Base-by-base conservation (phyloP, 2,888 invertebrate species). In the Trachelus troglodyta region DNA sequence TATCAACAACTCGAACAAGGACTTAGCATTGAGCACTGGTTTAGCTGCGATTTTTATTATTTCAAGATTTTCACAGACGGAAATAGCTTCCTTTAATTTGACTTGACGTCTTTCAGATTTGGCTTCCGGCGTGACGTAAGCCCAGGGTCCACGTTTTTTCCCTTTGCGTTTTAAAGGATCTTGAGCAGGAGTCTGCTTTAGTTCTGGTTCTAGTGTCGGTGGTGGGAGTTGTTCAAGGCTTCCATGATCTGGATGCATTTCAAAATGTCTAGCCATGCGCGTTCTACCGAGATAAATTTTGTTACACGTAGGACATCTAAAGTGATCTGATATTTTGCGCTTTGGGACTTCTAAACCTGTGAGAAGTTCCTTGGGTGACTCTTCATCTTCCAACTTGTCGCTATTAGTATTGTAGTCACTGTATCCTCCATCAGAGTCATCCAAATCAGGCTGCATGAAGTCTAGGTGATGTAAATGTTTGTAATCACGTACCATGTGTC, bases 271-370 rank as follows among this genome's bases (percentile, higher is more conserved):
- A 33, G 93, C 92, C 91, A 95, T 93, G 76, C 94, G 93, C 40
- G 92, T 93, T 83, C 93, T 92, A 11, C 95, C 95, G 76, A 95
- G 90, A 88, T 95, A 95, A 30, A 94, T 93, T 87, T 95, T 95
- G 76, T 93, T 92, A 89, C 95, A 95, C n/a, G 93, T 93, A 2
- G 93, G 93, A 88, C 95, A 95, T 68, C 93, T 92, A 85, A 93
- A 94, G 75, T 93, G 92, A 73, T 93, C 90, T 0, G 93, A 91
- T 81, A 93, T 92, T 76, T 92, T 93, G 74, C 93, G 91, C 85
- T 92, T 92, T 15, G 90, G 91, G 1, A 89, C 84, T 81, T 90
- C 91, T 11, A 90, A 77, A 4, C 90, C 91, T 33, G 88, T 86
- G 71, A 91, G 77, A 15, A 91, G 79, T 79, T 90, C 90, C 69